Base-by-base conservation (phyloP, 1,140 invertebrate species). In the Brachionus asplanchnoidis region DNA sequence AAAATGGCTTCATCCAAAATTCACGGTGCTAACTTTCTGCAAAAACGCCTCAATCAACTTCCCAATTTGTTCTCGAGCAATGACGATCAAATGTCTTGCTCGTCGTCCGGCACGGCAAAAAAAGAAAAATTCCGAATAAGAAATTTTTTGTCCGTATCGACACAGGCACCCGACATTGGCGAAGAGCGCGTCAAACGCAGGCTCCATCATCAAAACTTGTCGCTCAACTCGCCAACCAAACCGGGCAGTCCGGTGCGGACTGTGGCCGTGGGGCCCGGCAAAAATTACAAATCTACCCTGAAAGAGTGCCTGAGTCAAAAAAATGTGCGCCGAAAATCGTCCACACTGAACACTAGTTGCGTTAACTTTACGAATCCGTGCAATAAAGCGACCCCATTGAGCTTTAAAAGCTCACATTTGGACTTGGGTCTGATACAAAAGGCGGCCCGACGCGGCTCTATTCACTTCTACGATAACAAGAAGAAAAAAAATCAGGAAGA, bases 261-360 rank as follows among this genome's bases (percentile, higher is more conserved):
- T 73, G 1, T 68, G 5, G 4, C 28, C 4, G 2, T 3, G 7
- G 36, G 44, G 17, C 40, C 68, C 2, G 17, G 9, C 32, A 73
- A 73, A 20, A 17, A 9, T 12, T 40, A 36, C 36, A 73, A 73
- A 73, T 73, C 68, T 8, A 17, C 17, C 1, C 12, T 77, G 5
- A 77, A 77, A 46, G 73, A 77, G 14, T 77, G 73, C 42, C 5
- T 77, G 17, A 77, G 28, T 12, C 42, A 77, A 28, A 77, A 77
- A 77, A 77, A 77, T 77, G 73, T 77, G 14, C 17, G 73, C 20
- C 73, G 73, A 0, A 77, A 77, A 77, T 77, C 73, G 6, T 77
- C 73, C 1, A 50, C 73, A 5, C 20, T 77, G 5, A 77, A 77
- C 44, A 50, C 73, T 50, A 14, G 42, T 26, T 77, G 73, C 32